Conservation (phyloP, 2,113 vertebrate species). For the Irena cyanogastra region DNA sequence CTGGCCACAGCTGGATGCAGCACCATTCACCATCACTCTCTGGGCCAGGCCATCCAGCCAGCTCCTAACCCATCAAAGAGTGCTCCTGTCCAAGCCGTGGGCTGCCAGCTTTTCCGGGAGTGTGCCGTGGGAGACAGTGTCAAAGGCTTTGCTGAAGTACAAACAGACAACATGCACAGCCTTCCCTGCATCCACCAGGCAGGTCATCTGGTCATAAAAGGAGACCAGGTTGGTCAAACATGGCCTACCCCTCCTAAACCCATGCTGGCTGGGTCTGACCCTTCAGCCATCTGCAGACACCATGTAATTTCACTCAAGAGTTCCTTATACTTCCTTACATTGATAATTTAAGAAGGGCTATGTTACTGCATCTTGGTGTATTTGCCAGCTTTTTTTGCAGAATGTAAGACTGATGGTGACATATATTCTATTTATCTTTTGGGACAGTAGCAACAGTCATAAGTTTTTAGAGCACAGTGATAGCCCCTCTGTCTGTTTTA, state of each 20-base stretch:
- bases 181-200: fast-evolving
- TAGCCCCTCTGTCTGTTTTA: neutral
- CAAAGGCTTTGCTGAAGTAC: neutral
- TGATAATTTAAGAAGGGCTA: neutral
- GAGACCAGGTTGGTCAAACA: neutral
- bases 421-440: neutral
- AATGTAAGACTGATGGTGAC: neutral
- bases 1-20: neutral
- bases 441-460: neutral
- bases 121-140: fast-evolving
- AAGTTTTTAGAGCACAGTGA: neutral
- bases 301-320: neutral
- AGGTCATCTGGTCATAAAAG: neutral
- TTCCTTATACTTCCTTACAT: neutral
- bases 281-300: fast-evolving
- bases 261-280: neutral
- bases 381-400: neutral
- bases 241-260: fast-evolving
- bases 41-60: fast-evolving
- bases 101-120: neutral
- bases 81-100: fast-evolving
- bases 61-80: fast-evolving
- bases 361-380: neutral
- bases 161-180: fast-evolving
- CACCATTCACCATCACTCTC: fast-evolving